Conservation (phyloP, 2,113 vertebrate species). For the Notechis scutatus region DNA sequence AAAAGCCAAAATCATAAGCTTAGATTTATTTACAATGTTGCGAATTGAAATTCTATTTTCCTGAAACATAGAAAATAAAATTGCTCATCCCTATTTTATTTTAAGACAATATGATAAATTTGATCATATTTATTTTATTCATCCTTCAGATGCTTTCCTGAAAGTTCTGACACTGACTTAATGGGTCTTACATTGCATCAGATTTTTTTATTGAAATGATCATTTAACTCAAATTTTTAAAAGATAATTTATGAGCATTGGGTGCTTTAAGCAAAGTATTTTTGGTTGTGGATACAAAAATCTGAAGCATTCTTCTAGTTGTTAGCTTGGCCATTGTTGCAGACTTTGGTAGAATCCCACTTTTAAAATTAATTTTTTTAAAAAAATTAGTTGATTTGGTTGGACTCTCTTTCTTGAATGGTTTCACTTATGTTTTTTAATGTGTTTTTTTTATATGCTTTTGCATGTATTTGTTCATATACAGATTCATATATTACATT, state of each 20-base stretch:
- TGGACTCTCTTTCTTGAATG: not conserved
- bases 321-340: not conserved
- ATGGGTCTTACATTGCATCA: not conserved
- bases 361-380: not conserved
- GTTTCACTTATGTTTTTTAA: not conserved
- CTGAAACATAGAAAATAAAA: not conserved
- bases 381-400: too few relatives aligned
- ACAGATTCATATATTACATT: not conserved
- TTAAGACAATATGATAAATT: not conserved
- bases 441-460: not conserved
- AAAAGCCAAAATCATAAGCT: not conserved
- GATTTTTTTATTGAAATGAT: not conserved
- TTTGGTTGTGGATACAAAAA: not conserved
- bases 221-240: not conserved
- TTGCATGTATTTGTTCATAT: not conserved
- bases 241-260: not conserved
- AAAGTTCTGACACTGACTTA: not conserved
- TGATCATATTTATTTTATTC: not conserved
- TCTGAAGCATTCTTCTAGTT: not conserved
- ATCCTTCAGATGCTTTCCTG: not conserved
- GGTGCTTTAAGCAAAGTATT: not conserved
- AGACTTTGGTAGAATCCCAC: not conserved
- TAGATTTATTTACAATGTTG: not conserved
- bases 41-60: not conserved
- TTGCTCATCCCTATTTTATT: not conserved